Evolutionary conservation across 2,888 invertebrate species (phyloP), one percentile per base, ranked within the genome.

Genomic region (Melanostoma mellinum): DNA sequence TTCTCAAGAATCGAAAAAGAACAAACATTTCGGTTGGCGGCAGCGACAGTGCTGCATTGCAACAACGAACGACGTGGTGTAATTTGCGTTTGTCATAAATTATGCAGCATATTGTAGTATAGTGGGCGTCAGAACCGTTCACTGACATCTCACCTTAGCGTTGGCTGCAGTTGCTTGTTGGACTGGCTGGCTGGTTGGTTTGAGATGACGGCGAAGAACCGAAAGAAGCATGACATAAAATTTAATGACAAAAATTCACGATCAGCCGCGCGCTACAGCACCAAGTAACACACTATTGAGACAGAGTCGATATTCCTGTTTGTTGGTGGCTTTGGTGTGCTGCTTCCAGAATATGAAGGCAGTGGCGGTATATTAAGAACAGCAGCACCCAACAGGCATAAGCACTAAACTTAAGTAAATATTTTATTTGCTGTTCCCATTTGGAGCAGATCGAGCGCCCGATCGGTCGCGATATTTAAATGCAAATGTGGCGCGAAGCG

Each of bases 381-480:
- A 53, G 75, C 74, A 63, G 63, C 75, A 69, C 52, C 63, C 67
- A 75, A 67, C 58, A 56, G 48, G 42, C 74, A 58, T 52, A 52
- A 50, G 63, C 65, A 42, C 32, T 63, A 53, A 38, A 44, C 65
- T 73, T 40, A 77, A 79, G 79, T 79, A 84, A 84, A 84, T 74
- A 84, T 84, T 84, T 75, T 71, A 71, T 73, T 78, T 87, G 85
- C 81, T 78, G 84, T 77, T 85, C 81, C 84, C 84, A 86, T 86
- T 85, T 84, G 84, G 72, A 85, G 82, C 36, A 77, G 82, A 80
- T 87, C 87, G 81, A 88, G 88, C 88, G 77, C 58, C 50, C 61
- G 61, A 53, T 10, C 60, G 5, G 67, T 56, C 50, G 63, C 5
- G 61, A 46, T 63, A 36, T 38, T 63, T 30, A 78, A 84, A 84